Evolutionary conservation across 2,797 vertebrate genomes (phyloP).

Genomic region (Cottoperca gobio): DNA sequence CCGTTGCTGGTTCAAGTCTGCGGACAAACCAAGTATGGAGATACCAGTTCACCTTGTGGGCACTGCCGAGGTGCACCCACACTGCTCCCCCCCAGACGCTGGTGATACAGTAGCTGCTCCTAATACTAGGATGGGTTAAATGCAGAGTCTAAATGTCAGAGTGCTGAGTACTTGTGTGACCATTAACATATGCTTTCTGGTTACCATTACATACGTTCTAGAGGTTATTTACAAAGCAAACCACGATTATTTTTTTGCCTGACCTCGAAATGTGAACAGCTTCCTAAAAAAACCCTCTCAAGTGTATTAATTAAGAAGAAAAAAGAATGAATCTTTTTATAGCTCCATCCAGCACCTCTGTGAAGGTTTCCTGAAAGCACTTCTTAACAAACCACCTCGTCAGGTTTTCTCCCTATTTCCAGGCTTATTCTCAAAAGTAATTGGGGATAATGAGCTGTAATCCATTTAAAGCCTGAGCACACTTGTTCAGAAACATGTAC

Average conservation of each 20-base stretch:
- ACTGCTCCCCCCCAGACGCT: no score
- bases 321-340: slow-evolving; percentile 40
- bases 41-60: no score
- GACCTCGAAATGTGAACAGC: slow-evolving; percentile 46
- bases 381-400: slow-evolving; percentile 49
- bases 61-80: no score
- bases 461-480: slow-evolving; percentile 72
- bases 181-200: no score
- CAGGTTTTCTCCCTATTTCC: slow-evolving; percentile 47
- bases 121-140: no score
- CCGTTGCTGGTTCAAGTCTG: no score
- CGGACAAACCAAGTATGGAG: no score
- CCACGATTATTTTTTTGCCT: not conserved
- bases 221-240: slow-evolving; percentile 39
- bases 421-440: slow-evolving; percentile 64
- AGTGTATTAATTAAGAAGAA: slow-evolving; percentile 64
- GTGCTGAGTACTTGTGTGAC: no score
- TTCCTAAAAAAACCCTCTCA: slow-evolving; percentile 36
- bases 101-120: no score
- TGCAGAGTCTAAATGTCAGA: no score
- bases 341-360: slow-evolving; percentile 33
- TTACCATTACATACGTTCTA: not conserved
- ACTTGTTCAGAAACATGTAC: slow-evolving; percentile 45
- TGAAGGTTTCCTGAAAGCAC: slow-evolving; percentile 49
- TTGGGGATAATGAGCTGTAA: slow-evolving; percentile 76